Evolutionary conservation across 92 coral and sea anemone species (phyloP), one percentile per base, ranked within the genome.

Genomic region (Isaurus tuberculatus): DNA sequence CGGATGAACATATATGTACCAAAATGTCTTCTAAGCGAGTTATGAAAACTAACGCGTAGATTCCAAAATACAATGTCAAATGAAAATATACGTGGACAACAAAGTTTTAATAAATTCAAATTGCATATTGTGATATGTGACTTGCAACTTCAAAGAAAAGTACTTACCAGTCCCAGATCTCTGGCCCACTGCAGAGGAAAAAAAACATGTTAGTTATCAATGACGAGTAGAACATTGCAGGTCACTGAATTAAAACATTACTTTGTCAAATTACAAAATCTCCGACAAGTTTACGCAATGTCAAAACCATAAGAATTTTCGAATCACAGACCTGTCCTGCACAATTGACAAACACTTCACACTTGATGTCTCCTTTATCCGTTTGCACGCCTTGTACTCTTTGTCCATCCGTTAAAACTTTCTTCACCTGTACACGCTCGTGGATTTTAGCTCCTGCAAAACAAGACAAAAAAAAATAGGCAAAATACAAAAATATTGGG

Each of bases 121-220:
- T 23, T 64, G 10, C 36, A 10, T 5, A 15, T 10, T 3, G 15
- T 16, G 5, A 16, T 16, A 53, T 16, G n/a, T 17, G 19, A n/a
- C n/a, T 17, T 53, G 1, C 13, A 16, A 8, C 44, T 13, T 13
- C 20, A 53, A 2, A 16, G 29, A 26, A 11, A 22, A 36, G 13
- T 44, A 82, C 91, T 87, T 65, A 87, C 91, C 87, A 82, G 58
- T 8, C 91, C 91, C 13, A 87, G 77, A 30, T 87, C 82, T 55
- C 91, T 72, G 17, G 91, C 91, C 91, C 91, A 87, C 91, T 87
- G 79, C 19, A 79, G 60, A 6, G 10, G 57, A 36, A 42, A 31
- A 29, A 25, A 14, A n/a, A 29, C 17, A 23, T 8, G 49, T 32
- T 27, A 28, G 27, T 28, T 42, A 0, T 4, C 19, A 13, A 10